Conservation (phyloP, 2,797 vertebrate species). For the Pseudomugil tenellus region DNA sequence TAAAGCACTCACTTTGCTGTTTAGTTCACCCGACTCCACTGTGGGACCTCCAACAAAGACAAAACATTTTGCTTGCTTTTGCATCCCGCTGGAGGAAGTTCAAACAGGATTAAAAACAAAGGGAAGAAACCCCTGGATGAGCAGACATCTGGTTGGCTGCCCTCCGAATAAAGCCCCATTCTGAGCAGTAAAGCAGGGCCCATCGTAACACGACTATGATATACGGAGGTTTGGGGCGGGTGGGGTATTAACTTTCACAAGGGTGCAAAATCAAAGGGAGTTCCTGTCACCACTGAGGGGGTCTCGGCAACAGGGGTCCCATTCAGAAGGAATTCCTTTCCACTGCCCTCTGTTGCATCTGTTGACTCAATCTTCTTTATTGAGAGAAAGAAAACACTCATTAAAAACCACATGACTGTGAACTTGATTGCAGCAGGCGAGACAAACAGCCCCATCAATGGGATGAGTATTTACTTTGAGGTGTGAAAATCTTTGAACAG, state of each 20-base stretch:
- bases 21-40: slow-evolving; percentile 13
- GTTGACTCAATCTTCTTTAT: slow-evolving; percentile 81
- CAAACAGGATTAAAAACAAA: slow-evolving; percentile 74
- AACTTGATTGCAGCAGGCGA: slow-evolving; percentile 83
- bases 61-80: slow-evolving; percentile 52
- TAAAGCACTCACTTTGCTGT: slow-evolving; percentile 13
- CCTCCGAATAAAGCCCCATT: slow-evolving; percentile 78
- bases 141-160: slow-evolving; percentile 82
- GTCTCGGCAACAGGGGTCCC: slow-evolving; percentile 81
- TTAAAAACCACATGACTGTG: slow-evolving; percentile 84
- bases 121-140: slow-evolving; percentile 77
- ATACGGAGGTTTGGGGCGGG: slow-evolving; percentile 69
- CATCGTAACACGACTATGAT: slow-evolving; percentile 80
- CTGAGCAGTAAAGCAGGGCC: slow-evolving; percentile 73
- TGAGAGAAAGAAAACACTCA: slow-evolving; percentile 80
- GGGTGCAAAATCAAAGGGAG: slow-evolving; percentile 86
- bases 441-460: slow-evolving; percentile 71
- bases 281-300: slow-evolving; percentile 80
- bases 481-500: slow-evolving; percentile 80
- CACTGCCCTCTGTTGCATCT: slow-evolving; percentile 74
- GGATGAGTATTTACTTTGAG: slow-evolving; percentile 77
- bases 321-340: slow-evolving; percentile 80
- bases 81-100: slow-evolving; percentile 65
- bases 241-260: slow-evolving; percentile 83
- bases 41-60: slow-evolving; percentile 40